A percentile compares a stretch with the other conserved stretches of the same genome.
Conservation (phyloP, 2,797 vertebrate genomes). For the Iguana delicatissima region DNA sequence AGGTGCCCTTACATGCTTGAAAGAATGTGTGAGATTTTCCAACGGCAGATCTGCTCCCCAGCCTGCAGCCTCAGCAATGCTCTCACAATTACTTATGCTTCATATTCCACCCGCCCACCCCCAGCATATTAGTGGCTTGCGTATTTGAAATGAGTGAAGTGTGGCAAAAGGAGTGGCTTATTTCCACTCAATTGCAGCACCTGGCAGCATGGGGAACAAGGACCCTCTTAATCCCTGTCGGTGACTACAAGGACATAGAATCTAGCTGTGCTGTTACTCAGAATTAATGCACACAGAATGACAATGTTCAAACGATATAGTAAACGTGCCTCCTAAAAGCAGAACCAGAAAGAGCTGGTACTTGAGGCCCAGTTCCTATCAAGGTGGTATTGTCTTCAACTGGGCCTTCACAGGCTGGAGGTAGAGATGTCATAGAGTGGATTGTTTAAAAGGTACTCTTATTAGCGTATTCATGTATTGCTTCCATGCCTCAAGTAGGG, state of each 20-base stretch:
- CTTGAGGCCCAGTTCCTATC: not conserved
- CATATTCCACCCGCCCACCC: not conserved
- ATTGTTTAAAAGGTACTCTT: not conserved
- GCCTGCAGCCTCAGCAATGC: not conserved
- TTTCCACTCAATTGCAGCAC: not conserved
- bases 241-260: conserved; percentile 10
- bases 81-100: not conserved
- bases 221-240: not conserved
- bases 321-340: not conserved
- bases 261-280: conserved; percentile 1
- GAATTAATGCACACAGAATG: conserved; percentile 11
- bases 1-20: not conserved
- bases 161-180: not conserved
- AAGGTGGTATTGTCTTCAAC: not conserved
- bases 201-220: conserved; percentile 4
- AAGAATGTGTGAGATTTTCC: not conserved
- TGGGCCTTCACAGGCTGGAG: not conserved
- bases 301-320: not conserved
- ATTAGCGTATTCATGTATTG: not conserved
- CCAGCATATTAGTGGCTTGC: not conserved
- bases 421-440: not conserved
- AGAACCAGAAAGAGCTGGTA: not conserved
- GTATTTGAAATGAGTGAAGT: not conserved
- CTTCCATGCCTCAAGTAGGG: not conserved
- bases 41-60: not conserved